A percentile compares a stretch with the other conserved stretches of the same genome.
Conservation (phyloP, 1,140 invertebrate species). For the Leptopilina clavipes region DNA sequence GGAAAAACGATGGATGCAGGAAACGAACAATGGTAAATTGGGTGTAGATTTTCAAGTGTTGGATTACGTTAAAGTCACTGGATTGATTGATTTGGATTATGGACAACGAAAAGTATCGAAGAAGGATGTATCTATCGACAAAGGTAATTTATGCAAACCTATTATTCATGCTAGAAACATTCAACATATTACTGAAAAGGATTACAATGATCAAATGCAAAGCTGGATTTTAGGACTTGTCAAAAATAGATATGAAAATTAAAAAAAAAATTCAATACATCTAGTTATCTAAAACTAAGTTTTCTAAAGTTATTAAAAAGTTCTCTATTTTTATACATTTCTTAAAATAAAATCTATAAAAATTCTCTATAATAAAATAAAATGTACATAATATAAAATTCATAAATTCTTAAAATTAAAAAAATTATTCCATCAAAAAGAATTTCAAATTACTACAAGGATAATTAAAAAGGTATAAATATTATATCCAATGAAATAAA, state of each 20-base stretch:
- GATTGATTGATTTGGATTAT: not conserved
- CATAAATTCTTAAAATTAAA: too few species aligned
- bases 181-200: not conserved
- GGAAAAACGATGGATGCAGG: not conserved
- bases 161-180: not conserved
- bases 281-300: not conserved
- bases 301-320: not conserved
- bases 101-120: not conserved
- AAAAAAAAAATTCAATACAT: not conserved
- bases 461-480: not conserved
- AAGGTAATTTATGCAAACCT: not conserved
- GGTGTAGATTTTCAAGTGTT: not conserved
- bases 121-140: not conserved
- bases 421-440: not conserved
- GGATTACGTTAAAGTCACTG: not conserved
- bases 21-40: conserved; percentile 3
- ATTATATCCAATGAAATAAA: not conserved
- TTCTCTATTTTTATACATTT: not conserved
- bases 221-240: not conserved
- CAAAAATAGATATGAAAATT: not conserved
- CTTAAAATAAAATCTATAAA: too few species aligned
- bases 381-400: too few species aligned
- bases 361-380: too few species aligned
- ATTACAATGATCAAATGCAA: conserved; percentile 11
- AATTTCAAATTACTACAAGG: not conserved